Base-by-base conservation (phyloP, 2,888 invertebrate species). In the Cinara cedri region DNA sequence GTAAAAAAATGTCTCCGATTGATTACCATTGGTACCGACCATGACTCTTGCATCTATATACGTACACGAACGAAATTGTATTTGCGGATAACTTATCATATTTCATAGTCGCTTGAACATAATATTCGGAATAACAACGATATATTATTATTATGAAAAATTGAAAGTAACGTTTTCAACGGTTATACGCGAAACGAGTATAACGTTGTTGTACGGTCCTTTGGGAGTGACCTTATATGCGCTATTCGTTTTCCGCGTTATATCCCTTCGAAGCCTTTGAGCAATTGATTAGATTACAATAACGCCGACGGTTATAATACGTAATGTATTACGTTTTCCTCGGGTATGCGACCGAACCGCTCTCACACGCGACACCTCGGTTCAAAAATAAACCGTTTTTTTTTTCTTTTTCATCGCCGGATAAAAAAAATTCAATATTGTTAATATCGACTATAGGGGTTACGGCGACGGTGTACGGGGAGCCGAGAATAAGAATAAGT, bases 281-380 rank as follows among this genome's bases (percentile, higher is more conserved):
- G 34, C 34, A 55, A 55, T 55, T 42, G 21, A 55, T 71, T 55
- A 21, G 10, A 55, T 55, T 71, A 42, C 14, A 71, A 55, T 55
- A 55, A 71, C 55, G 42, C 21, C 10, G 21, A 71, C 42, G 34
- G 3, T 9, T 42, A 71, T 19, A 70, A 71, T 10, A 0, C 3
- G 21, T 19, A 26, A 26, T 24, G 21, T 21, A 10, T 71, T 55
- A 42, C 4, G n/a, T n/a, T n/a, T n/a, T 34, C 9, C 21, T 55
- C 11, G 9, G 42, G 1, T 2, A 42, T 1, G 8, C n/a, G n/a
- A n/a, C n/a, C n/a, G n/a, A n/a, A n/a, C n/a, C n/a, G 11, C 44
- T 8, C 44, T 8, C 44, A 44, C 44, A 44, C 19, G 13, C 1
- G 34, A 19, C 34, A 55, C 9, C 19, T 21, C 4, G 21, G 9